A percentile compares a stretch with the other conserved stretches of the same genome.
These are phyloP conservation scores for Emydura subglobosa DNA, from an alignment of 2,113 vertebrate genomes.

Conservation along the genomic window DNA sequence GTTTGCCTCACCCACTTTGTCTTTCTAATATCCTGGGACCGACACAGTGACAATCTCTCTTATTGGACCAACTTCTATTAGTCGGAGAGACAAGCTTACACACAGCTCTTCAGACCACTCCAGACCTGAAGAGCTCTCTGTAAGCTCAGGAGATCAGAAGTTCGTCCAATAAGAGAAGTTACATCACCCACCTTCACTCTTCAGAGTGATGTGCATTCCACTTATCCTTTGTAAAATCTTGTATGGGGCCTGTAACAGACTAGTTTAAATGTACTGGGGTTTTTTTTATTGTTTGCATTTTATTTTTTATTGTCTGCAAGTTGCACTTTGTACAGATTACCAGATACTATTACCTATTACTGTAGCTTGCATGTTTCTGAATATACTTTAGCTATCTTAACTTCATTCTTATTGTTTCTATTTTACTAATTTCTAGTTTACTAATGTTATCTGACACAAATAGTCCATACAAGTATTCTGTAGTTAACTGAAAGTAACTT, in stretches of 20 bases:
- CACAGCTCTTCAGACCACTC: too few species aligned
- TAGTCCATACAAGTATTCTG: not conserved
- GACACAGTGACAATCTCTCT: too few species aligned
- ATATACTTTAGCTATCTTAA: not conserved
- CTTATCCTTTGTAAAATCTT: conserved; percentile 1
- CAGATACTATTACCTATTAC: not conserved
- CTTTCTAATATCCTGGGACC: too few species aligned
- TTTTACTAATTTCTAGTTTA: not conserved
- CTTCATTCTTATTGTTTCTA: not conserved
- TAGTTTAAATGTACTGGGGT: not conserved
- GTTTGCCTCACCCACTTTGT: too few species aligned
- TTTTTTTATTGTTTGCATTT: not conserved
- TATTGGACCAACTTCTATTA: too few species aligned
- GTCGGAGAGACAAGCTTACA: too few species aligned
- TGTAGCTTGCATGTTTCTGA: not conserved
- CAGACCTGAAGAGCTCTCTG: too few species aligned
- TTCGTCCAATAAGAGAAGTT: too few species aligned
- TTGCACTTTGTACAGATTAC: not conserved
- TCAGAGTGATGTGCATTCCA: not conserved
- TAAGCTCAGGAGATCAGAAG: too few species aligned
- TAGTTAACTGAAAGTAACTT: not conserved
- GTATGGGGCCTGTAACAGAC: not conserved
- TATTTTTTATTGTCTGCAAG: not conserved
- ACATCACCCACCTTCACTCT: not conserved
- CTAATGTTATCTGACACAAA: not conserved